phyloP scores from a whole-genome alignment of 2,888 invertebrate species.

The Balanococcus diminutus region DNA sequence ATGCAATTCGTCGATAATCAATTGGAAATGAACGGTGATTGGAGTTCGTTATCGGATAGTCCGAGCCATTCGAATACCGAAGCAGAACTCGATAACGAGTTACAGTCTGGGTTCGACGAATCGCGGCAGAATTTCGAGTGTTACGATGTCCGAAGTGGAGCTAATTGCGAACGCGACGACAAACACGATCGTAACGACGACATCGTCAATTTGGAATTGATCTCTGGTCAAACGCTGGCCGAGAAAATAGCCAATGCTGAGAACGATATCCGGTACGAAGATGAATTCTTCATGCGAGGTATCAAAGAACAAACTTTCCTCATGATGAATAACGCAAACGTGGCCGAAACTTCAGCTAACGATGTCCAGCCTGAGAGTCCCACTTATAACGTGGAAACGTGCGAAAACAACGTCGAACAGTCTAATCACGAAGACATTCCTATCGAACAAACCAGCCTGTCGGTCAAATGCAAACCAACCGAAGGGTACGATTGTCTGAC shows the following conservation, averaged over 20 bases:
- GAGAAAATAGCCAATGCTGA: slow-evolving; percentile 51
- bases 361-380: neutral
- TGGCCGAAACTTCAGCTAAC: neutral
- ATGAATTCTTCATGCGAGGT: slow-evolving; percentile 29
- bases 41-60: neutral
- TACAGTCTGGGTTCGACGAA: neutral
- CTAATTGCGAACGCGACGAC: neutral
- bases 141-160: neutral
- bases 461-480: neutral
- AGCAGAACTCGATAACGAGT: neutral
- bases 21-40: neutral
- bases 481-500: slow-evolving; percentile 38
- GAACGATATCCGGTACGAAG: slow-evolving; percentile 42
- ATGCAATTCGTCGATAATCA: neutral
- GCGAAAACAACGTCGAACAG: neutral
- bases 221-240: slow-evolving; percentile 45
- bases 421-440: neutral
- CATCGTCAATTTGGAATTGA: slow-evolving; percentile 43
- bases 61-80: neutral
- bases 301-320: neutral
- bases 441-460: neutral
- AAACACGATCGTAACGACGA: slow-evolving; percentile 22
- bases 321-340: neutral
- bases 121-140: too few species aligned
- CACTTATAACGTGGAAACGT: neutral